Base-by-base conservation (phyloP, 1,140 invertebrate species). In the Triops cancriformis region DNA sequence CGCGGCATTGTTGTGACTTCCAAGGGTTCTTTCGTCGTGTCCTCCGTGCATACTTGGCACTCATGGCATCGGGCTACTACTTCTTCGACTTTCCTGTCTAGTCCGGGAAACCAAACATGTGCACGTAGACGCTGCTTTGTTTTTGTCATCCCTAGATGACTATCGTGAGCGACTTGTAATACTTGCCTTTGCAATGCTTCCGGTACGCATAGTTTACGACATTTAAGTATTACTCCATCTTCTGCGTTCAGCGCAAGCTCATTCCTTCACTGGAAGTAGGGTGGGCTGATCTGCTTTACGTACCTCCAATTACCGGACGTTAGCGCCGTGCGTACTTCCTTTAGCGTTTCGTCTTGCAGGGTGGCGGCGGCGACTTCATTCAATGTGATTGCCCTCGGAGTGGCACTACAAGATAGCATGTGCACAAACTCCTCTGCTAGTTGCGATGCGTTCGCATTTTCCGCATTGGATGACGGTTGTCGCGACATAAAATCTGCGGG, bases 81-180 rank as follows among this genome's bases (percentile, higher is more conserved):
- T 18, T 78, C 12, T 78, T 83, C 81, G 11, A 82, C 82, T n/a
- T 77, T 11, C 73, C 78, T 77, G 77, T 83, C 82, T 14, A 83
- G 80, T 9, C 79, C 76, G 31, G 81, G 83, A 74, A 81, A 84
- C 81, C 81, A 83, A 1, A 83, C 80, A 75, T 82, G 83, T 75
- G 80, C 79, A 18, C 82, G 45, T 5, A 83, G 28, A 10, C 83
- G 79, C 73, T 80, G 78, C 77, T 83, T 84, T 11, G 81, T 82
- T 76, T 80, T 81, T 3, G 81, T 77, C n/a, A 81, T 80, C 1
- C 79, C 79, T 27, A 37, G 74, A 41, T 80, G 79, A n/a, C 78
- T 72, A 11, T 72, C 79, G 43, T 80, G 81, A 23, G 81, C 82
- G 26, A 82, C 27, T 18, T 80, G 73, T 26, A 80, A 31, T 11